phyloP scores from a whole-genome alignment of 2,113 vertebrate genomes.

The Percopsis transmontana region DNA sequence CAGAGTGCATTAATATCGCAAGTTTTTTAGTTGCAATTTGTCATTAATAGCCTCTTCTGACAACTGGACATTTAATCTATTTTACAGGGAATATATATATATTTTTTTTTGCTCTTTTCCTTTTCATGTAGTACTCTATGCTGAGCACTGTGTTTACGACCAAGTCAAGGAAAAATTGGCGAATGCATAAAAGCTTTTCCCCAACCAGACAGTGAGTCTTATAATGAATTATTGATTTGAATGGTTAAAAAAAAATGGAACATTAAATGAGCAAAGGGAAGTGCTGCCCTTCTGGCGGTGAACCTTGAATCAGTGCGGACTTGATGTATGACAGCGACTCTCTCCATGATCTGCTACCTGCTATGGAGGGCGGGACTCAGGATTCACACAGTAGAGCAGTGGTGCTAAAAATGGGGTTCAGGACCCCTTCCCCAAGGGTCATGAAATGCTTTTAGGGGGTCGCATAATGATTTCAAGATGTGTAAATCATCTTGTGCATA shows the following conservation, averaged over 20 bases:
- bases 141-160: constrained; percentile 50
- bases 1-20: constrained; percentile 11
- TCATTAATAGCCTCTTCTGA: constrained; percentile 52
- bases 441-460: too few species aligned
- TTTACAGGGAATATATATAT: constrained; percentile 26
- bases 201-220: constrained; percentile 49
- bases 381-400: background rate
- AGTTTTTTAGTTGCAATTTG: constrained; percentile 21
- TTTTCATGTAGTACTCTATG: constrained; percentile 42
- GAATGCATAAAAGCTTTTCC: constrained; percentile 28
- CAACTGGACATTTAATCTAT: constrained; percentile 4
- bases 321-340: constrained; percentile 25
- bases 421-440: too few species aligned
- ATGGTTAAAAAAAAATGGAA: constrained; percentile 44
- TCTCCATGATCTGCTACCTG: constrained; percentile 24
- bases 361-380: background rate
- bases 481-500: too few species aligned
- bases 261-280: constrained; percentile 48
- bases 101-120: constrained; percentile 37
- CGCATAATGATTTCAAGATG: too few species aligned
- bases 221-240: constrained; percentile 65
- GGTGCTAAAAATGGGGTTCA: too few species aligned
- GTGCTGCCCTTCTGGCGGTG: constrained; percentile 37
- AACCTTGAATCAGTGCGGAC: constrained; percentile 29
- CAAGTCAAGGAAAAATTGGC: constrained; percentile 47